Base-by-base conservation (phyloP, 2,113 vertebrate species). In the Sorex fumeus region DNA sequence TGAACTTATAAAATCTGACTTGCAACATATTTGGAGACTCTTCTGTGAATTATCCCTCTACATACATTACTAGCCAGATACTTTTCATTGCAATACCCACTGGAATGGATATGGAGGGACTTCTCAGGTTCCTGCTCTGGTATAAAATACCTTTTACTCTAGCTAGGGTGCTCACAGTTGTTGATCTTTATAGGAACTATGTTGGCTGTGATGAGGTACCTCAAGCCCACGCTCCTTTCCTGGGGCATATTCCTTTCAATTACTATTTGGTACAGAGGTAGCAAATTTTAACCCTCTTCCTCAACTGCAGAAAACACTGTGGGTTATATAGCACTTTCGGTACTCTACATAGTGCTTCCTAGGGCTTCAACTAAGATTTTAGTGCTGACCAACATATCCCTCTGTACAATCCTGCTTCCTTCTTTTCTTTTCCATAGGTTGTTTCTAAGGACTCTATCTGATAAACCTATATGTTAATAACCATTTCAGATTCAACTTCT, bases 1-100 rank as follows among this genome's bases (percentile, higher is more conserved):
- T 87, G 57, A 95, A 71, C 57, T 25, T n/a, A 28, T 57, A 90
- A n/a, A 75, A 62, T 89, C 32, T 23, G 66, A 47, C 79, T 67
- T 23, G 62, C 91, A 34, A 7, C 8, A 57, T 15, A 60, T 93
- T 70, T 93, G 11, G 53, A 57, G 53, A 57, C 79, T 82, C 57
- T 88, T 90, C 43, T 93, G 34, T 60, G 23, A 7, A 12, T 21
- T 53, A 32, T 40, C 64, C 4, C 50, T 66, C 34, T 86, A 16
- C 18, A 9, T 75, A 70, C 66, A 2, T 71, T 79, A 72, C 11
- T 27, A 50, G 1, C 32, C 86, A 27, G 85, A 50, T 1, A 36
- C 36, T 62, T 89, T 4, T 84, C 45, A 43, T 23, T 25, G 0
- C 30, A 36, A 11, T 19, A 18, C 2, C 18, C n/a, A 11, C 1